A percentile compares a stretch with the other conserved stretches of the same genome.
phyloP scores from a whole-genome alignment of 2,797 vertebrate genomes.

The Choloepus didactylus region DNA sequence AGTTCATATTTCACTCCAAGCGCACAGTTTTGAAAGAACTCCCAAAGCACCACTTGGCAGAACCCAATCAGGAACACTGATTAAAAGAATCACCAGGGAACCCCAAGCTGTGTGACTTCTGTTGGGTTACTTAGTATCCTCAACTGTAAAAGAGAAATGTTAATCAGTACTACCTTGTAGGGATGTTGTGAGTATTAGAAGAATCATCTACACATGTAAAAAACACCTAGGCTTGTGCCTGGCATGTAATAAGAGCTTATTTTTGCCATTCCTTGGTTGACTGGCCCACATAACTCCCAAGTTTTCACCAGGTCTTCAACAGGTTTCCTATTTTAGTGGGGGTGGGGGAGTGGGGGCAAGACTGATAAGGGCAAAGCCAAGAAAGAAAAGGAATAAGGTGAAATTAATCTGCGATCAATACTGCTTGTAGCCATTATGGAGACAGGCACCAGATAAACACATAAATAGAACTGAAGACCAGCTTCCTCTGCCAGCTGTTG shows the following conservation, averaged over 20 bases:
- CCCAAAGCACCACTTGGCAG: background rate
- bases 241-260: background rate
- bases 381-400: conserved; percentile 63
- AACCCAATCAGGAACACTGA: background rate
- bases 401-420: conserved; percentile 78
- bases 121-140: background rate
- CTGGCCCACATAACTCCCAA: background rate
- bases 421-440: conserved; percentile 59
- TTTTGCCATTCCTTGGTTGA: background rate
- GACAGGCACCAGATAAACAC: conserved; percentile 78
- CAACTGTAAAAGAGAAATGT: background rate
- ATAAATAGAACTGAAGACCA: conserved; percentile 26
- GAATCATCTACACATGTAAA: background rate
- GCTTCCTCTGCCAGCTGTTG: conserved; percentile 74
- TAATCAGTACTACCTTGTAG: background rate
- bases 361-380: background rate
- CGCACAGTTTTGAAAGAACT: background rate
- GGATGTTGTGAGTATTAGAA: background rate
- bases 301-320: background rate
- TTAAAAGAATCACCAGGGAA: background rate
- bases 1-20: background rate
- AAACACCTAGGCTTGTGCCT: background rate
- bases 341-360: background rate
- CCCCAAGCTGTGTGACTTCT: background rate
- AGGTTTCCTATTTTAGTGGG: background rate